Conservation (phyloP, 2,797 vertebrate species). For the Choloepus didactylus region DNA sequence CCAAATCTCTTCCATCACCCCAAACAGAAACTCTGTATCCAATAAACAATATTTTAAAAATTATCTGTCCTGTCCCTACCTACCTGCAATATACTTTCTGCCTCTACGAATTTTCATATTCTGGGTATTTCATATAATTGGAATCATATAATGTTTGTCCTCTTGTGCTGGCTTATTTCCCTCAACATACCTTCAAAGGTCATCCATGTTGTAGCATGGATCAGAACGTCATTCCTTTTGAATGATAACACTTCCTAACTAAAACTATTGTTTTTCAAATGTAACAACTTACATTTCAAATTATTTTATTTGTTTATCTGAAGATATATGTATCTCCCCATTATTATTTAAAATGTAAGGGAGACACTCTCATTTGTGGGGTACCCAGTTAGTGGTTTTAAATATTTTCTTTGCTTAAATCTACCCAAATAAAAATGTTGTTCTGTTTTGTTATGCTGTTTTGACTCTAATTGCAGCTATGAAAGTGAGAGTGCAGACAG, state of each 20-base stretch:
- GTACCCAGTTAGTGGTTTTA: neutral
- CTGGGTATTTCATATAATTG: no score
- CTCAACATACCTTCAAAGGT: no score
- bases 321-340: neutral
- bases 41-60: no score
- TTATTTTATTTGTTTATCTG: conserved; percentile 38
- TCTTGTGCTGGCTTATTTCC: no score
- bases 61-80: no score
- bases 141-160: no score
- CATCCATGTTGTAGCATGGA: no score
- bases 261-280: conserved; percentile 30
- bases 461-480: neutral
- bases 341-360: neutral
- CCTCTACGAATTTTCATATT: no score
- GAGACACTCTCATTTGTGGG: neutral
- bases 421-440: neutral
- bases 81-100: no score
- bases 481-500: neutral
- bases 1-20: no score
- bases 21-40: no score
- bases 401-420: conserved; percentile 45
- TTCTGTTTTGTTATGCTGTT: neutral
- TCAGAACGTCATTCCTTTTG: neutral
- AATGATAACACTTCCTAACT: conserved; percentile 15
- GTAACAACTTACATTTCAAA: conserved; percentile 5